Conservation (phyloP, 2,113 vertebrate species). For the Vanacampus margaritifer region DNA sequence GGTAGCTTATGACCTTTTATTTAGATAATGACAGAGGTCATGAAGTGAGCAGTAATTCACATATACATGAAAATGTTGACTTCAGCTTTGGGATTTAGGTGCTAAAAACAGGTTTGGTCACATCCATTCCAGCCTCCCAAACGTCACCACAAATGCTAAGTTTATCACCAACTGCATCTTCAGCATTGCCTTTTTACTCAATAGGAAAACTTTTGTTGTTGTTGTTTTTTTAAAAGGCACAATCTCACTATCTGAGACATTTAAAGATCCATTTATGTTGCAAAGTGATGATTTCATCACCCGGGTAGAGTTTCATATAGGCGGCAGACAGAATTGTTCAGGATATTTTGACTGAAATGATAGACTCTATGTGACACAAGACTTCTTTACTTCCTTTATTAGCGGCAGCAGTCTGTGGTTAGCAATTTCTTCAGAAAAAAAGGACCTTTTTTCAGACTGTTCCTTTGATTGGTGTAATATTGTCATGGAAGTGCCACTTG, state of each 20-base stretch:
- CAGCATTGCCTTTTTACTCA: slow-evolving; percentile 13
- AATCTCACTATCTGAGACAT: slow-evolving; percentile 41
- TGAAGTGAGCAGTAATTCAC: slow-evolving; percentile 16
- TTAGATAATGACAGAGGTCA: slow-evolving; percentile 20
- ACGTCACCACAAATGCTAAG: not conserved
- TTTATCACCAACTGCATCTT: not conserved
- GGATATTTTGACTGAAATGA: slow-evolving; percentile 25
- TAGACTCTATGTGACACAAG: slow-evolving; percentile 8
- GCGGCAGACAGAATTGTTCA: slow-evolving; percentile 23
- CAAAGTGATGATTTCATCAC: slow-evolving; percentile 44
- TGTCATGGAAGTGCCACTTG: slow-evolving; percentile 27
- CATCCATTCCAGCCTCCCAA: not conserved
- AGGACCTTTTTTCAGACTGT: not conserved
- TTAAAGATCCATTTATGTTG: slow-evolving; percentile 43
- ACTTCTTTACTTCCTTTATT: slow-evolving; percentile 19
- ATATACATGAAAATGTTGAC: slow-evolving; percentile 1
- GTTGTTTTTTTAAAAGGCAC: slow-evolving; percentile 4
- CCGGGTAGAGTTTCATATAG: slow-evolving; percentile 35
- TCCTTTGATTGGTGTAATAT: slow-evolving; percentile 18
- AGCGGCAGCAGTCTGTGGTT: slow-evolving; percentile 29
- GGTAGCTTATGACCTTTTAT: slow-evolving; percentile 21
- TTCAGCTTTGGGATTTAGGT: not conserved
- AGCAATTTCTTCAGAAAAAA: slow-evolving; percentile 23
- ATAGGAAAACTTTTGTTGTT: slow-evolving; percentile 7
- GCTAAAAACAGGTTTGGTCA: slow-evolving; percentile 1